Percentiles rank a stretch among this genome's conserved stretches.
These are phyloP conservation scores for Catostomus latipinnis DNA, from an alignment of 2,797 vertebrate species.

Conservation along the genomic window DNA sequence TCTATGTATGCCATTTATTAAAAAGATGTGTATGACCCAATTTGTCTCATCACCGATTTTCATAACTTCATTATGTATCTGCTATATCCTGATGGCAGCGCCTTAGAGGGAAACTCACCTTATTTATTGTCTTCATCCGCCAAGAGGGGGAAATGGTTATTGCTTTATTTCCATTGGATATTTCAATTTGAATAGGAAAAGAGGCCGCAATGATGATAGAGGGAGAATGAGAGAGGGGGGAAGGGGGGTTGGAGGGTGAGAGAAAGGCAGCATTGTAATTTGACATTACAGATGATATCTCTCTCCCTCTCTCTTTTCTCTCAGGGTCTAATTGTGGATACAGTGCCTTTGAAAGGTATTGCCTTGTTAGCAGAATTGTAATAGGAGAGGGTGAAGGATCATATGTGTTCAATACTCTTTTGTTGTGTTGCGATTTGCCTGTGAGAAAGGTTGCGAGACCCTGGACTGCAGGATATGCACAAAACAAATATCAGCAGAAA, in stretches of 20 bases:
- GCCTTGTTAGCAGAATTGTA: constrained; percentile 82
- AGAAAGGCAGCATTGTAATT: constrained; percentile 52
- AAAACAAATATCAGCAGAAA: constrained; percentile 70
- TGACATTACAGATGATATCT: constrained; percentile 66
- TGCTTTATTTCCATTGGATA: constrained; percentile 62
- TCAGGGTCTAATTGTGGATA: constrained; percentile 66
- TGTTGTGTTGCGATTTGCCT: constrained; percentile 67
- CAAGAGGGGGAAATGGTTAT: constrained; percentile 58
- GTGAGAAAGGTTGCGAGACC: constrained; percentile 72
- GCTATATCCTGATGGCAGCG: constrained; percentile 57
- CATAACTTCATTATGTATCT: constrained; percentile 66
- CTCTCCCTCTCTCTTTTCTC: constrained; percentile 45
- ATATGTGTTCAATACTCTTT: constrained; percentile 77
- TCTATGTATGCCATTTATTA: constrained; percentile 65
- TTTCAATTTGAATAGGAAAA: constrained; percentile 61
- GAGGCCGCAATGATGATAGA: constrained; percentile 40
- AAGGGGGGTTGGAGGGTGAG: not conserved
- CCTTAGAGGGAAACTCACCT: constrained; percentile 50
- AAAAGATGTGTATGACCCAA: constrained; percentile 68
- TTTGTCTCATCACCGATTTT: constrained; percentile 67
- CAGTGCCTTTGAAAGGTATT: constrained; percentile 75
- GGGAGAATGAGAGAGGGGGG: constrained; percentile 10
- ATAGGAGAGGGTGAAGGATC: constrained; percentile 79
- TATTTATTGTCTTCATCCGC: constrained; percentile 66
- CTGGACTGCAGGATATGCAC: constrained; percentile 59